Evolutionary conservation across 2,888 invertebrate genomes (phyloP).

Genomic region (Petrolisthes cinctipes): DNA sequence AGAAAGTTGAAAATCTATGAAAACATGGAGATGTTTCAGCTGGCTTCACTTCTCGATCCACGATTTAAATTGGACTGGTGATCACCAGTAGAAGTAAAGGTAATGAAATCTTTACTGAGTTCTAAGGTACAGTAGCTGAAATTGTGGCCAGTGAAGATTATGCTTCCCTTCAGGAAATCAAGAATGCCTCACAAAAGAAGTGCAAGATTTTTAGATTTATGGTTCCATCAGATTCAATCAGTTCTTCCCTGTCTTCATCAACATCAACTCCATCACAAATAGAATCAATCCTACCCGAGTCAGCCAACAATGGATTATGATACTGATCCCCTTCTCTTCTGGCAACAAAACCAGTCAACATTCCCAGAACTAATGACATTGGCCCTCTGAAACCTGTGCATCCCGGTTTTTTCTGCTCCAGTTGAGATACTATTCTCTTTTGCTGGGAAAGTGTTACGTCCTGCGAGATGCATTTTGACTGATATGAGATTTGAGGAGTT

Average conservation of each 20-base stretch:
- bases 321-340: slow-evolving; percentile 28
- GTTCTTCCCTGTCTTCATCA: slow-evolving; percentile 22
- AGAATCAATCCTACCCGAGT: slow-evolving; percentile 37
- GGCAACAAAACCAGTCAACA: slow-evolving; percentile 25
- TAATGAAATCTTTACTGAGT: slow-evolving; percentile 20
- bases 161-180: slow-evolving; percentile 21
- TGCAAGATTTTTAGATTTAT: slow-evolving; percentile 35
- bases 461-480: slow-evolving; percentile 14
- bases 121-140: slow-evolving; percentile 13
- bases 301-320: slow-evolving; percentile 32
- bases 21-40: slow-evolving; percentile 35
- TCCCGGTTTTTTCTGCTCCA: slow-evolving; percentile 25
- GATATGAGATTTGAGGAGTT: slow-evolving; percentile 3
- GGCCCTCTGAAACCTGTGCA: slow-evolving; percentile 21
- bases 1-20: slow-evolving; percentile 22
- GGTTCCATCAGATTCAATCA: slow-evolving; percentile 23
- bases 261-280: slow-evolving; percentile 33
- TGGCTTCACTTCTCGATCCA: slow-evolving; percentile 34
- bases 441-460: slow-evolving; percentile 29
- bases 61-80: slow-evolving; percentile 20
- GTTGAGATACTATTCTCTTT: slow-evolving; percentile 28
- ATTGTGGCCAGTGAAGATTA: slow-evolving; percentile 15
- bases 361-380: slow-evolving; percentile 25
- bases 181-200: slow-evolving; percentile 19
- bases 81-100: slow-evolving; percentile 19